These are phyloP conservation scores for Pachypeltis micranthus DNA, from an alignment of 1,140 invertebrate species.

Conservation along the genomic window DNA sequence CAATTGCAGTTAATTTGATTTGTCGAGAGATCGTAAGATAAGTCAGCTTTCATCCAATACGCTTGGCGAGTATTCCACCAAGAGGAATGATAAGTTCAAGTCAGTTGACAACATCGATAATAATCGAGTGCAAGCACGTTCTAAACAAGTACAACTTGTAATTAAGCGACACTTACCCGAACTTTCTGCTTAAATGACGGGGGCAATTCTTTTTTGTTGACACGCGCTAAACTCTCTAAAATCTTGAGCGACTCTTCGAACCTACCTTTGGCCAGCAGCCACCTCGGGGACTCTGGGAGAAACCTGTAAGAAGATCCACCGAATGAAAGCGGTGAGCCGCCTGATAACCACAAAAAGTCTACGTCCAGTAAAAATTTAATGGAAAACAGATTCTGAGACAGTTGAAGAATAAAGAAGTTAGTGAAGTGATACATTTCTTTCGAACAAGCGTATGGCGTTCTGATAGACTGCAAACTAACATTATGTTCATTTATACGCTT, in stretches of 20 bases:
- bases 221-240: conserved; percentile 57
- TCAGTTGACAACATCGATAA: background rate
- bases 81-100: background rate
- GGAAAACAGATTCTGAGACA: no score
- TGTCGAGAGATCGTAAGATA: background rate
- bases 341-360: no score
- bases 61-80: no score
- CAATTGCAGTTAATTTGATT: no score
- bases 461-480: no score
- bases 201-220: conserved; percentile 64
- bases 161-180: conserved; percentile 35
- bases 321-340: no score
- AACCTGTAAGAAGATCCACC: conserved; percentile 43
- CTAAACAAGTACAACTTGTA: no score
- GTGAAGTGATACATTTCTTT: no score
- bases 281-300: conserved; percentile 73
- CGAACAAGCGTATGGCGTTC: no score
- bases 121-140: background rate
- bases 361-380: no score
- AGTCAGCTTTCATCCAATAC: background rate
- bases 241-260: conserved; percentile 66
- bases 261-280: conserved; percentile 66
- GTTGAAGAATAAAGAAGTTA: no score
- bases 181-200: conserved; percentile 56
- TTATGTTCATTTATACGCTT: no score